phyloP scores from a whole-genome alignment of 2,797 vertebrate genomes.

The Pangasius djambal region DNA sequence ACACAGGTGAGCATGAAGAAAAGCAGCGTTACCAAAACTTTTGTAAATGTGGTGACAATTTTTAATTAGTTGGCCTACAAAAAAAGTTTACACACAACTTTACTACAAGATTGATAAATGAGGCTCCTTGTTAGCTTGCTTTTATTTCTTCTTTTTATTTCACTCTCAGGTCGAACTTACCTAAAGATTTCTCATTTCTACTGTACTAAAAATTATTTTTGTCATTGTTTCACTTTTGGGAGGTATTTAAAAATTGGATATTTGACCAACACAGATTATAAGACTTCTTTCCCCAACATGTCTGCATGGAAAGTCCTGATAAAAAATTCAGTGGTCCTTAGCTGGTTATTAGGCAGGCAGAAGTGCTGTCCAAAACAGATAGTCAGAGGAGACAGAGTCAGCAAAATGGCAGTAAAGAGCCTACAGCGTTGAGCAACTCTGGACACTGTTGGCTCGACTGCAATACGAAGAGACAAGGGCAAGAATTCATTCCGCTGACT shows the following conservation, averaged over 20 bases:
- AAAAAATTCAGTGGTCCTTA: background rate
- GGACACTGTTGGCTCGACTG: conserved; percentile 69
- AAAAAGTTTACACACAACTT: background rate
- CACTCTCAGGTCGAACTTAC: background rate
- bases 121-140: background rate
- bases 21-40: no score
- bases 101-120: background rate
- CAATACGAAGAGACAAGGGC: conserved; percentile 52
- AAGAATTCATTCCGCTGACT: conserved; percentile 67
- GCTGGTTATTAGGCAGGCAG: conserved; percentile 8
- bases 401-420: conserved; percentile 48
- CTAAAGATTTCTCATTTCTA: background rate
- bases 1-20: background rate
- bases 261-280: background rate
- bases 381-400: background rate
- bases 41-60: background rate
- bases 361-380: background rate
- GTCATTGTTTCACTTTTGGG: background rate
- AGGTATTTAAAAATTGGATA: background rate
- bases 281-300: background rate
- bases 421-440: conserved; percentile 28
- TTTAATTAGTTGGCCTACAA: background rate
- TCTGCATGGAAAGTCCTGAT: background rate
- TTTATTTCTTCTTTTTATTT: background rate
- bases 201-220: background rate